Percentiles rank a stretch among this genome's conserved stretches.
Conservation (phyloP, 2,888 invertebrate genomes). For the Drosophila suboccidentalis region DNA sequence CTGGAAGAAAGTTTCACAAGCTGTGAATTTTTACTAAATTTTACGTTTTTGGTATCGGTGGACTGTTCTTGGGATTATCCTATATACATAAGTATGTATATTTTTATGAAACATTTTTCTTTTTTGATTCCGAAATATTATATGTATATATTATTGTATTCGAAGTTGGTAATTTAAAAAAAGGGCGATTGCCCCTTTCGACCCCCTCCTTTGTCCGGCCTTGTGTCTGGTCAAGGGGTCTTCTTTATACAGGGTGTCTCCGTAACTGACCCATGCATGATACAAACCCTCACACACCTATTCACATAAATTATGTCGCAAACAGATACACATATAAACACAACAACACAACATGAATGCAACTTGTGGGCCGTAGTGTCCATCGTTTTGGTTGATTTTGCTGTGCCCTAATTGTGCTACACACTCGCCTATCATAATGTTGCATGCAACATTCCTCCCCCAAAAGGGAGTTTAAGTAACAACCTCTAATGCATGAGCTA, state of each 20-base stretch:
- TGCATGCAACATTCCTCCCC: conserved; percentile 1
- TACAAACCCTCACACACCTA: neutral
- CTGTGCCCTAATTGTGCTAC: conserved; percentile 60
- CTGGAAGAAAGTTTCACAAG: too few species aligned
- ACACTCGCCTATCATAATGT: conserved; percentile 57
- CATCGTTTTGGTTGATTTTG: conserved; percentile 16
- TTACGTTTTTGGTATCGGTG: too few species aligned
- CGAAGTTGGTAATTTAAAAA: too few species aligned
- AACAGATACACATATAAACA: conserved; percentile 4
- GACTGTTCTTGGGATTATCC: too few species aligned
- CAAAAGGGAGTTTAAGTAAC: conserved; percentile 2
- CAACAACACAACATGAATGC: conserved; percentile 1
- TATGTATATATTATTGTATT: too few species aligned
- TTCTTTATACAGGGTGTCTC: conserved; percentile 7
- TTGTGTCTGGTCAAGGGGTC: conserved; percentile 6
- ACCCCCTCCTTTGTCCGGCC: too few species aligned
- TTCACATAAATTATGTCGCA: conserved; percentile 37
- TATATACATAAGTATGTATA: too few species aligned
- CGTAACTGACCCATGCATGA: conserved; percentile 11
- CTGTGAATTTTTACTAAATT: too few species aligned
- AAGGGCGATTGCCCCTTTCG: too few species aligned
- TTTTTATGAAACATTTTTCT: too few species aligned
- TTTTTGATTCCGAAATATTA: too few species aligned
- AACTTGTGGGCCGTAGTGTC: neutral
- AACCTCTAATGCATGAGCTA: conserved; percentile 6